Percentiles rank a stretch among this genome's conserved stretches.
Evolutionary conservation across 2,797 vertebrate species (phyloP).

Genomic region (Morelia viridis): DNA sequence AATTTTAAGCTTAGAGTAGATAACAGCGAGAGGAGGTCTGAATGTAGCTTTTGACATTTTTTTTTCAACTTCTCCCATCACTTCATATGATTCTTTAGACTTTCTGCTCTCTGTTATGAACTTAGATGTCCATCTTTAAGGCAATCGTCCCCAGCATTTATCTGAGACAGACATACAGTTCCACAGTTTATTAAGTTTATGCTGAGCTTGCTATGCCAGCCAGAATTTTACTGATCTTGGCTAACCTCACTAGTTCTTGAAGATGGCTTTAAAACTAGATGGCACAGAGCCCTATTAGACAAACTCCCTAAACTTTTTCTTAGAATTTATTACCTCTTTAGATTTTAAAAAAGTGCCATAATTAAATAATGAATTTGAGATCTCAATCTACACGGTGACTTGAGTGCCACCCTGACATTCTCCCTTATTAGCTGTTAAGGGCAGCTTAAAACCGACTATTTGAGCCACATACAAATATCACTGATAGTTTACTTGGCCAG

Average conservation of each 20-base stretch:
- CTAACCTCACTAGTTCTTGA: neutral
- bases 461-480: neutral
- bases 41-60: neutral
- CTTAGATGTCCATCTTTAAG: neutral
- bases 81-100: neutral
- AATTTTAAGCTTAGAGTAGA: neutral
- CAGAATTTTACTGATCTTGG: neutral
- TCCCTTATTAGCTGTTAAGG: neutral
- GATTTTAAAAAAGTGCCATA: neutral
- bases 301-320: neutral
- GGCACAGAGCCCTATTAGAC: neutral
- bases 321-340: neutral
- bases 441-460: neutral
- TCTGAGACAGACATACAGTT: neutral
- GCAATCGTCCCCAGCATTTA: neutral
- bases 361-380: neutral
- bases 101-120: neutral
- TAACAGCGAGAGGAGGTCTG: neutral
- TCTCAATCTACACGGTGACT: neutral
- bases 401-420: neutral
- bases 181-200: neutral
- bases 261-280: neutral
- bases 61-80: neutral
- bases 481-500: neutral
- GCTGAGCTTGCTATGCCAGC: neutral